phyloP scores from a whole-genome alignment of 1,140 invertebrate species.

The Euwallacea fornicatus region DNA sequence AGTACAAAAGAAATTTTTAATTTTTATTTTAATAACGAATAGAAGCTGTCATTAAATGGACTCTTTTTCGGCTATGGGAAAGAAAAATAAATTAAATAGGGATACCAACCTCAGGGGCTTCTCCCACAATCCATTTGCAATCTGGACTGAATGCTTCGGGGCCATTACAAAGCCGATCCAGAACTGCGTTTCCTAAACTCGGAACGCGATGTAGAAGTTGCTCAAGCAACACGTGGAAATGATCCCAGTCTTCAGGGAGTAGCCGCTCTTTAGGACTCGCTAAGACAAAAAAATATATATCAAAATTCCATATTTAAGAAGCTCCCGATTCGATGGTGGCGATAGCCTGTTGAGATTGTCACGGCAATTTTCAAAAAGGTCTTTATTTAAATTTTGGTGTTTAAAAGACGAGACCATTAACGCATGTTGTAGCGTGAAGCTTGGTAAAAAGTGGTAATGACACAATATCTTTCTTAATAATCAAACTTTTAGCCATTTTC shows the following conservation, averaged over 20 bases:
- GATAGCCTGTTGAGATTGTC: too few relatives aligned
- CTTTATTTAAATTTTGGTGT: too few relatives aligned
- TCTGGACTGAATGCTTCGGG: constrained; percentile 94
- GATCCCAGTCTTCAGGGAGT: constrained; percentile 89
- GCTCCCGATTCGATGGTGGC: background rate
- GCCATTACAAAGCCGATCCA: constrained; percentile 81
- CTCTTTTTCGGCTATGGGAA: background rate
- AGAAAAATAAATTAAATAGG: background rate
- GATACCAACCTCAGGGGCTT: constrained; percentile 78
- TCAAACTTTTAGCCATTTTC: too few relatives aligned
- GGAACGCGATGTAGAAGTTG: constrained; percentile 85
- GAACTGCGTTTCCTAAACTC: constrained; percentile 66
- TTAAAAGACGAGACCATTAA: too few relatives aligned
- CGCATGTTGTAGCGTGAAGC: too few relatives aligned
- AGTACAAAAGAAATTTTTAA: background rate
- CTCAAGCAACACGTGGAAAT: constrained; percentile 88
- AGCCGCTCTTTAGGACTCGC: constrained; percentile 57
- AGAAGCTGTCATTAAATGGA: background rate
- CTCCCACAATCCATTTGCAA: constrained; percentile 89
- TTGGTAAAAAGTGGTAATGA: too few relatives aligned
- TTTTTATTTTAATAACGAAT: background rate
- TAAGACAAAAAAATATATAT: background rate
- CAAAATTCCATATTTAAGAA: constrained; percentile 12
- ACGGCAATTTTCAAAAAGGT: too few relatives aligned
- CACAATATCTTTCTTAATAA: too few relatives aligned